phyloP scores from a whole-genome alignment of 2,113 vertebrate genomes.

The Thalassarche chlororhynchos region DNA sequence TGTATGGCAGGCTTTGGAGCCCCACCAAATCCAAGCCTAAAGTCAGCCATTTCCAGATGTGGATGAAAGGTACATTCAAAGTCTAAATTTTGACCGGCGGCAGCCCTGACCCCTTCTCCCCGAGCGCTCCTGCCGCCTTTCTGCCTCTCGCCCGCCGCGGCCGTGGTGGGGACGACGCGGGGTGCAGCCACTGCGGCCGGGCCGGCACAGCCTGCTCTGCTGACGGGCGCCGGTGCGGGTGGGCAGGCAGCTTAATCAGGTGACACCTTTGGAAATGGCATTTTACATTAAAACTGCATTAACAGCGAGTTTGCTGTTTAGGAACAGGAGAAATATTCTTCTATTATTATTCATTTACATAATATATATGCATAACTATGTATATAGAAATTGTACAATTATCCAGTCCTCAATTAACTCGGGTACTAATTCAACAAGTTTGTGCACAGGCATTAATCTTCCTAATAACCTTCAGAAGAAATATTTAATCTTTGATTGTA shows the following conservation, averaged over 20 bases:
- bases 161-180: rapidly evolving
- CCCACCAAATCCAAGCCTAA: neutral
- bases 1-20: neutral
- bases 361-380: too few species aligned
- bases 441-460: neutral
- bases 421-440: neutral
- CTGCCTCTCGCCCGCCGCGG: rapidly evolving
- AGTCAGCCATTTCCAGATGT: neutral
- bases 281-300: neutral
- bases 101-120: neutral
- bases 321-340: neutral
- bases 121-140: rapidly evolving
- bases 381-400: neutral
- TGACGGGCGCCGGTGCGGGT: too few species aligned
- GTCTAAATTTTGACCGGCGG: neutral
- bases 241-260: neutral
- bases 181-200: neutral
- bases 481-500: neutral
- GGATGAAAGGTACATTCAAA: neutral
- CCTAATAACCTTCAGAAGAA: neutral
- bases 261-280: neutral
- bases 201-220: neutral
- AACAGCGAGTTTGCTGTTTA: neutral
- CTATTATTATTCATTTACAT: neutral
- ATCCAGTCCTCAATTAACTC: neutral